Evolutionary conservation across 2,888 invertebrate species (phyloP).

Genomic region (Hecatera dysodea): DNA sequence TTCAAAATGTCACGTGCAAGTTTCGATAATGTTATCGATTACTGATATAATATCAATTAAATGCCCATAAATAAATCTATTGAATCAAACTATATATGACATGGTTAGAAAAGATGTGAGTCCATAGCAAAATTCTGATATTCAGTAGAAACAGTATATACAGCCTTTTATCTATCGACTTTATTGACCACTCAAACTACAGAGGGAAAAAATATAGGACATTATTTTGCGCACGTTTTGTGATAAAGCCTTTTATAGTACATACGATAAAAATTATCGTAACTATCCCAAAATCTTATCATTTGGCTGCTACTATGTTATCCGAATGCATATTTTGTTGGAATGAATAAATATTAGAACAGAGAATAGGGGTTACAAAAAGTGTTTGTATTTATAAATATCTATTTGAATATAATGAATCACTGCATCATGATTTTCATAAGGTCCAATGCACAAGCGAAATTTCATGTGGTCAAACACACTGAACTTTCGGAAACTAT

Average conservation of each 20-base stretch:
- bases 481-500: too few species aligned
- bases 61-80: background rate
- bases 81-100: background rate
- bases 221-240: background rate
- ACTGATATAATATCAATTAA: background rate
- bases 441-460: too few species aligned
- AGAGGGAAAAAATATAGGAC: background rate
- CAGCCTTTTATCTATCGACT: background rate
- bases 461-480: too few species aligned
- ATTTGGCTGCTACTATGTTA: background rate
- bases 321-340: background rate
- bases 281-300: background rate
- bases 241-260: background rate
- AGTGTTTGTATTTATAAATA: too few species aligned
- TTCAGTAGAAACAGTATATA: background rate
- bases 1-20: background rate
- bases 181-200: background rate
- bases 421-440: too few species aligned
- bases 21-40: background rate
- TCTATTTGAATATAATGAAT: too few species aligned
- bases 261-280: background rate
- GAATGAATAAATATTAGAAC: background rate
- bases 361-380: background rate
- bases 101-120: background rate
- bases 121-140: background rate